Percentiles rank a stretch among this genome's conserved stretches.
These are phyloP conservation scores for Philaethria dido DNA, from an alignment of 2,888 invertebrate species.

Conservation along the genomic window DNA sequence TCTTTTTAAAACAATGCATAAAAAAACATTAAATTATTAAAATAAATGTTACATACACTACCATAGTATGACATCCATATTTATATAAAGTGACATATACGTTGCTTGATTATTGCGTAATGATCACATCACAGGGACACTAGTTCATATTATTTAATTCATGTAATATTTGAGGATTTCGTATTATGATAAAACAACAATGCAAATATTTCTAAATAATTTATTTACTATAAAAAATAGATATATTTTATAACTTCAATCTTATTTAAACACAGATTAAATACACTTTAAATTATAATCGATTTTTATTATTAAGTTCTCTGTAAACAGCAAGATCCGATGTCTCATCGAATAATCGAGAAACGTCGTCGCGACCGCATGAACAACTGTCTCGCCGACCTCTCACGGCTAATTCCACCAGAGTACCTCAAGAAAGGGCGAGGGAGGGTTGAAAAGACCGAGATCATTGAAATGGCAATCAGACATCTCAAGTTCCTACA, in stretches of 20 bases:
- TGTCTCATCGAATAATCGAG: constrained; percentile 99
- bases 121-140: no score
- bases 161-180: no score
- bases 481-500: constrained; percentile 96
- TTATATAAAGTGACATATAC: no score
- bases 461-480: constrained; percentile 99
- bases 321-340: constrained; percentile 91
- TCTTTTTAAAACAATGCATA: no score
- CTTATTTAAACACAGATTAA: neutral
- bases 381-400: constrained; percentile 98
- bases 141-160: no score
- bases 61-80: no score
- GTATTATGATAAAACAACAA: no score
- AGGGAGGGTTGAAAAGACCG: constrained; percentile 98
- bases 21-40: no score
- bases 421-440: constrained; percentile 97
- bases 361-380: constrained; percentile 97
- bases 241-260: neutral
- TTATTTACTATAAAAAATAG: neutral
- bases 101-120: no score
- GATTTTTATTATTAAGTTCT: constrained; percentile 19
- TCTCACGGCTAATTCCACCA: constrained; percentile 95
- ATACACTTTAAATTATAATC: neutral
- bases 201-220: neutral
- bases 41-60: no score